These are phyloP conservation scores for Caenorhabditis briggsae DNA, from an alignment of 1,140 invertebrate genomes.

Conservation along the genomic window DNA sequence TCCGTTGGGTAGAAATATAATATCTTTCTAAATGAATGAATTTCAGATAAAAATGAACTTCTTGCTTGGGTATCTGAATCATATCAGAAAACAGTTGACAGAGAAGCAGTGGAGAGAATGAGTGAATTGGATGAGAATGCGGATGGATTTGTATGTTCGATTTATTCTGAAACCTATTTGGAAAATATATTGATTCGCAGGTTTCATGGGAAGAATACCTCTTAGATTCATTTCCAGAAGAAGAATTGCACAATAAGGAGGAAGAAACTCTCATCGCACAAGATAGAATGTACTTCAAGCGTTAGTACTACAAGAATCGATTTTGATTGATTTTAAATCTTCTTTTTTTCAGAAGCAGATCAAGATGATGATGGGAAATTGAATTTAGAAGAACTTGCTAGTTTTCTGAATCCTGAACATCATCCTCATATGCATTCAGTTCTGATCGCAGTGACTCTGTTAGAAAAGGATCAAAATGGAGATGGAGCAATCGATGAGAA, in stretches of 20 bases:
- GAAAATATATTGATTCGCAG: background rate
- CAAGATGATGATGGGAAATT: slow-evolving; percentile 32
- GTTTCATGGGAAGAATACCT: slow-evolving; percentile 56
- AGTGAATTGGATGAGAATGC: slow-evolving; percentile 54
- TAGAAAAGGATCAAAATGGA: slow-evolving; percentile 51
- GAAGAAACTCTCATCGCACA: slow-evolving; percentile 31
- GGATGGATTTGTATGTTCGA: slow-evolving; percentile 6
- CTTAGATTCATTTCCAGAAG: slow-evolving; percentile 30
- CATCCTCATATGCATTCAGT: slow-evolving; percentile 56
- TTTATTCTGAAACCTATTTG: too few relatives aligned
- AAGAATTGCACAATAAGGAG: slow-evolving; percentile 39
- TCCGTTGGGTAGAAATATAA: background rate
- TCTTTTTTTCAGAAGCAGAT: slow-evolving; percentile 26
- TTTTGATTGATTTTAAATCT: background rate
- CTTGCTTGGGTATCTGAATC: slow-evolving; percentile 39
- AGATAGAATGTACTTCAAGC: slow-evolving; percentile 27
- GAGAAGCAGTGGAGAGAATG: slow-evolving; percentile 54
- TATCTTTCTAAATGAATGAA: background rate
- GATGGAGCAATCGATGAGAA: slow-evolving; percentile 54
- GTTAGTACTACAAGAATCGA: background rate
- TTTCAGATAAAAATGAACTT: slow-evolving; percentile 46
- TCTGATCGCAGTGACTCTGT: slow-evolving; percentile 7
- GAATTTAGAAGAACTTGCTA: slow-evolving; percentile 13
- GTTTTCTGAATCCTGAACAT: slow-evolving; percentile 48
- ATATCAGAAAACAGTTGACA: slow-evolving; percentile 47